These are phyloP conservation scores for Cerastoderma edule DNA, from an alignment of 2,888 invertebrate genomes.

Conservation along the genomic window DNA sequence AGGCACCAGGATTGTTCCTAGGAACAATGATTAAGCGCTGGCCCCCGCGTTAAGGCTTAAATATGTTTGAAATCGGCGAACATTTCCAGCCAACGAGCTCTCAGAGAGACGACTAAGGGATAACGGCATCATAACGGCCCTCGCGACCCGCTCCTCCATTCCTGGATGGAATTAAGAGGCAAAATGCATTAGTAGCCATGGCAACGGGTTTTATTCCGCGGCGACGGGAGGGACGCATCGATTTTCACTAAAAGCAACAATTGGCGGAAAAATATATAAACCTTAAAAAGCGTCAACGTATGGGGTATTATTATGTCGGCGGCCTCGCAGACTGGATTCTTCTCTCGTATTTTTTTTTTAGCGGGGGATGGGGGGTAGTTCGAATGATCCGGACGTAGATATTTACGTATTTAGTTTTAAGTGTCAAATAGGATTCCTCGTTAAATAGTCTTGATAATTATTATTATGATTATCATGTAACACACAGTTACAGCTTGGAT, in stretches of 20 bases:
- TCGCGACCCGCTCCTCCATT: slow-evolving; percentile 48
- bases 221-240: slow-evolving; percentile 50
- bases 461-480: too few relatives aligned
- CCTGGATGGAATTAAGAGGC: slow-evolving; percentile 59
- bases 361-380: too few relatives aligned
- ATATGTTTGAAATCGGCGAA: not conserved
- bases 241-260: slow-evolving; percentile 60
- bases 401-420: too few relatives aligned
- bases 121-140: slow-evolving; percentile 47
- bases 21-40: too few relatives aligned
- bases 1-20: too few relatives aligned
- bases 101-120: slow-evolving; percentile 1
- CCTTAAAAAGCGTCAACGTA: slow-evolving; percentile 41
- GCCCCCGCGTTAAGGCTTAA: too few relatives aligned
- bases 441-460: too few relatives aligned
- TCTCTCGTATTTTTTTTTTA: too few relatives aligned
- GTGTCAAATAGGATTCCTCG: too few relatives aligned
- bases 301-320: slow-evolving; percentile 20
- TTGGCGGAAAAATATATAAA: slow-evolving; percentile 52
- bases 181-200: slow-evolving; percentile 65
- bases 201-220: slow-evolving; percentile 58
- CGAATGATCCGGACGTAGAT: too few relatives aligned
- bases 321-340: slow-evolving; percentile 17
- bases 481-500: too few relatives aligned
- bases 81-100: not conserved